Conservation (phyloP, 37 sponge, comb jelly and placozoan species). For the Ephydatia muelleri region DNA sequence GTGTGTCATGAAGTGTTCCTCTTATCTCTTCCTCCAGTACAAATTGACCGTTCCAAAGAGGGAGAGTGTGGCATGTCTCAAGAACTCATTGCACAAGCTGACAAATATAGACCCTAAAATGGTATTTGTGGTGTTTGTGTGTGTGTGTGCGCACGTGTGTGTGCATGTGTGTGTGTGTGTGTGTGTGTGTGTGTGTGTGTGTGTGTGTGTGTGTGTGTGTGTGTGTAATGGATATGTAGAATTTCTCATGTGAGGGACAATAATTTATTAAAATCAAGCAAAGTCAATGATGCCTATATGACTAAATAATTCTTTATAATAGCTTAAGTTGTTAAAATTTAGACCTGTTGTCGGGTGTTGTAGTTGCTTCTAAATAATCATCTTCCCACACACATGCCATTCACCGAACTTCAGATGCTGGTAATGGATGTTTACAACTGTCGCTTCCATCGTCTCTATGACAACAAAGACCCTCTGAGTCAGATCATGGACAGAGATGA, state of each 20-base stretch:
- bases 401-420: constrained; percentile 45
- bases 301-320: no score
- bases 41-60: constrained; percentile 72
- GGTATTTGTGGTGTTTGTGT: constrained; percentile 21
- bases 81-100: constrained; percentile 45
- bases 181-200: constrained; percentile 17
- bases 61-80: constrained; percentile 48
- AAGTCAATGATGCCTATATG: no score
- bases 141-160: background rate
- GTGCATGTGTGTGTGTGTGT: constrained; percentile 22
- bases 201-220: background rate
- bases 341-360: background rate
- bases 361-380: background rate
- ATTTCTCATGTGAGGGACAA: background rate
- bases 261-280: no score
- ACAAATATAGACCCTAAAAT: constrained; percentile 36
- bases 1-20: background rate
- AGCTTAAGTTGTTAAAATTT: no score
- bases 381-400: background rate
- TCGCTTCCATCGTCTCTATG: constrained; percentile 83
- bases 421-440: constrained; percentile 82
- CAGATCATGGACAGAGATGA: constrained; percentile 84
- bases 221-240: background rate
- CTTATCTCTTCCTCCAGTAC: constrained; percentile 27
- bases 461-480: constrained; percentile 51